Evolutionary conservation across 2,888 invertebrate species (phyloP), one percentile per base, ranked within the genome.

Genomic region (Conchocele bisecta): DNA sequence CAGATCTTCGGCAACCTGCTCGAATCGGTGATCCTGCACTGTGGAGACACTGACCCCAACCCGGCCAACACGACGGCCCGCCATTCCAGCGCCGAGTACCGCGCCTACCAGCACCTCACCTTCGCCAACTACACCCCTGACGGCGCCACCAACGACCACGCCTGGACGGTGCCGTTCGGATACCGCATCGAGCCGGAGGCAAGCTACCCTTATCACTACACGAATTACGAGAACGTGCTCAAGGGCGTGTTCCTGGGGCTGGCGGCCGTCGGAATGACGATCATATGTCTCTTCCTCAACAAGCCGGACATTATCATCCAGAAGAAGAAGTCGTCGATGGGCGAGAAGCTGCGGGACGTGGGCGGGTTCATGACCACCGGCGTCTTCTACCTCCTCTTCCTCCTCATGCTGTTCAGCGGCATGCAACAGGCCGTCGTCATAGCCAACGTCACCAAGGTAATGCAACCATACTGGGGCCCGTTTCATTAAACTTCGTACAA

Each of bases 361-460:
- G 57, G 69, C 6, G 61, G 72, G 17, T 83, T 84, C 50, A 53
- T 84, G 15, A 73, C 67, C n/a, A 83, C 83, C 11, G 83, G 81
- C 2, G 79, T 80, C 0, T 85, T 82, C 67, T 48, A 81, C 15
- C 73, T 84, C 26, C 68, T 81, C 15, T 82, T 83, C 48, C 67
- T 84, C 15, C 67, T 85, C 17, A 85, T 86, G 76, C 54, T 83
- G n/a, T 86, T 86, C 58, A 84, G 82, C 11, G 87, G 87, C 3
- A 85, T 85, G 72, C 83, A 83, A n/a, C 86, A 86, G 51, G 87
- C 83, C 17, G 75, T 87, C 46, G 84, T 87, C 37, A 85, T 87
- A 42, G 79, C 83, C 35, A 85, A 83, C 57, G 84, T 87, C 17
- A 82, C 85, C 15, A 86, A 86, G 86, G 87, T 87, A 76, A 66